Conservation (phyloP, 2,888 invertebrate genomes). For the Cheiracanthium punctorium region DNA sequence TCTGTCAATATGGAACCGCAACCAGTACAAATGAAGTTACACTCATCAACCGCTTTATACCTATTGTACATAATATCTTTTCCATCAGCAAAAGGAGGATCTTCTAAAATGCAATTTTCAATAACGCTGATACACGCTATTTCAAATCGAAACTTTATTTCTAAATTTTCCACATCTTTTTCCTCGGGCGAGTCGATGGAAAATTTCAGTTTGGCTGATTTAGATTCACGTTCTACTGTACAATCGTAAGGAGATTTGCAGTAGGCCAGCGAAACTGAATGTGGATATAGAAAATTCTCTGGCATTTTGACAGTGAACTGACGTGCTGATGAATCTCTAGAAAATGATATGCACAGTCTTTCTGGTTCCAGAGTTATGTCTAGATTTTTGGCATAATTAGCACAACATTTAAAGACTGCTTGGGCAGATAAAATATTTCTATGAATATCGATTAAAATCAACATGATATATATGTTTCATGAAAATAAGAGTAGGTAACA, state of each 20-base stretch:
- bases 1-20: not conserved
- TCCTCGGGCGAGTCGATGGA: not conserved
- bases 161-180: not conserved
- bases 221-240: not conserved
- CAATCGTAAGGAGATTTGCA: not conserved
- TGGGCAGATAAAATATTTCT: slow-evolving; percentile 19
- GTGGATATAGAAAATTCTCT: not conserved
- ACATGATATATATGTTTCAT: no score
- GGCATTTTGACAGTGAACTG: not conserved
- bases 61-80: not conserved
- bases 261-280: not conserved
- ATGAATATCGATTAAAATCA: slow-evolving; percentile 13
- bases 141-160: not conserved
- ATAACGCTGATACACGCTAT: not conserved
- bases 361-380: not conserved
- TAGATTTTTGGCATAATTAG: not conserved
- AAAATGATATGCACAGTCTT: not conserved
- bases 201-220: not conserved
- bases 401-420: not conserved
- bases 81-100: no score
- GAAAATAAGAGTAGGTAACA: no score
- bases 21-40: not conserved
- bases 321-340: not conserved
- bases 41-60: not conserved
- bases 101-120: not conserved